These are phyloP conservation scores for Forbesichthys agassizii DNA, from an alignment of 2,113 vertebrate genomes.

Conservation along the genomic window DNA sequence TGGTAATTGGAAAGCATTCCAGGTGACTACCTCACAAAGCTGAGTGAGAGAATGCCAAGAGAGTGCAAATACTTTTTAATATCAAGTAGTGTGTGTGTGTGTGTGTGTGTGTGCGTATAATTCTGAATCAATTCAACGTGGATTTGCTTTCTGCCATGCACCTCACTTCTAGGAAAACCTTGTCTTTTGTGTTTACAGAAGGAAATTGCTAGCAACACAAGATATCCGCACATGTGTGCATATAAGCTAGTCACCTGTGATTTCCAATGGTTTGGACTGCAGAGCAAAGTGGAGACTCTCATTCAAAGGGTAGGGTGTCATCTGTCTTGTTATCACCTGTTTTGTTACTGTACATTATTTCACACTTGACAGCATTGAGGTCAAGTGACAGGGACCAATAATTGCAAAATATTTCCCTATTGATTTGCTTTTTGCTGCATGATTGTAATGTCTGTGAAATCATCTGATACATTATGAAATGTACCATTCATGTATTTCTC, in stretches of 20 bases:
- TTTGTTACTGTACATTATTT: background rate
- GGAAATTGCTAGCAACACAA: constrained; percentile 81
- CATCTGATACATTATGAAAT: background rate
- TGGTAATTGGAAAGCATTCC: too few relatives aligned
- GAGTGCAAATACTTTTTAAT: too few relatives aligned
- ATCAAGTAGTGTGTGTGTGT: too few relatives aligned
- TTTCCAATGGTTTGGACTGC: constrained; percentile 89
- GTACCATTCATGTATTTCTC: background rate
- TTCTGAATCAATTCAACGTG: background rate
- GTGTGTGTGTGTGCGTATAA: too few relatives aligned
- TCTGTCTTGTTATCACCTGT: too few relatives aligned
- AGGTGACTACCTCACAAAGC: too few relatives aligned
- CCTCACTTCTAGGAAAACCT: background rate
- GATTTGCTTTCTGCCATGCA: background rate
- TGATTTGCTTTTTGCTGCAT: background rate
- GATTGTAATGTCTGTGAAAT: background rate
- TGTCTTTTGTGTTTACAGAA: constrained; percentile 73
- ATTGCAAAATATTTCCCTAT: background rate
- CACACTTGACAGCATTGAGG: background rate
- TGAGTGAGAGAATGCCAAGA: too few relatives aligned
- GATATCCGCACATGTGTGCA: constrained; percentile 94
- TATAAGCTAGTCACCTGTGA: constrained; percentile 95
- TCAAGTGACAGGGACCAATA: background rate
- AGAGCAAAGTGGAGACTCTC: constrained; percentile 85
- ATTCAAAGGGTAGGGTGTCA: constrained; percentile 86